phyloP scores from a whole-genome alignment of 37 sponge, comb jelly and placozoan species.

The Chondrilla cf. caribensis region DNA sequence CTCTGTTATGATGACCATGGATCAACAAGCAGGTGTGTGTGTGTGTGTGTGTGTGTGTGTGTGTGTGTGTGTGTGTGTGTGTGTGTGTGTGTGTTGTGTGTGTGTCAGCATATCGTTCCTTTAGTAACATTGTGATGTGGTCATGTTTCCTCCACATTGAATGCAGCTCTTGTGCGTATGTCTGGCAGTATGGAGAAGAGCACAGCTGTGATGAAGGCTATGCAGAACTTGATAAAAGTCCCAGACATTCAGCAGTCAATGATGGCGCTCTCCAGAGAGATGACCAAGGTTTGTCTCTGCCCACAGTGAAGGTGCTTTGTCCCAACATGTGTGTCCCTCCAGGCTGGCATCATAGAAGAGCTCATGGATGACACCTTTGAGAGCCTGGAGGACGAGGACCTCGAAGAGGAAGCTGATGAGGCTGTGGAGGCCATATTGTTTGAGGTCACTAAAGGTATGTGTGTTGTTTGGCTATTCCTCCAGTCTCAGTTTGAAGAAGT shows the following conservation, averaged over 20 bases:
- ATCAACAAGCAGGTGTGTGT: conserved; percentile 80
- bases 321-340: neutral
- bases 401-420: conserved; percentile 90
- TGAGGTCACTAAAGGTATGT: conserved; percentile 89
- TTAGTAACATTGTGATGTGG: neutral
- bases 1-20: conserved; percentile 97
- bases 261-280: conserved; percentile 93
- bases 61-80: neutral
- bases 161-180: conserved; percentile 89
- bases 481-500: too few species aligned
- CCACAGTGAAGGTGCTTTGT: neutral
- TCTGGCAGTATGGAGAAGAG: conserved; percentile 88
- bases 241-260: conserved; percentile 86
- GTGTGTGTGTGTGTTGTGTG: neutral
- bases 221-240: conserved; percentile 81
- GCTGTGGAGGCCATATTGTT: conserved; percentile 96
- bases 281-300: conserved; percentile 79
- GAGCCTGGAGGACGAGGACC: conserved; percentile 88
- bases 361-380: conserved; percentile 97
- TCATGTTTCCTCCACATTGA: neutral
- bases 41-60: conserved; percentile 38
- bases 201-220: conserved; percentile 96
- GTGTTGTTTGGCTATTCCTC: too few species aligned
- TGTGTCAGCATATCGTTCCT: neutral
- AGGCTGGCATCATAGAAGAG: conserved; percentile 99